Evolutionary conservation across 2,797 vertebrate species (phyloP).

Genomic region (Hyperoplus immaculatus): DNA sequence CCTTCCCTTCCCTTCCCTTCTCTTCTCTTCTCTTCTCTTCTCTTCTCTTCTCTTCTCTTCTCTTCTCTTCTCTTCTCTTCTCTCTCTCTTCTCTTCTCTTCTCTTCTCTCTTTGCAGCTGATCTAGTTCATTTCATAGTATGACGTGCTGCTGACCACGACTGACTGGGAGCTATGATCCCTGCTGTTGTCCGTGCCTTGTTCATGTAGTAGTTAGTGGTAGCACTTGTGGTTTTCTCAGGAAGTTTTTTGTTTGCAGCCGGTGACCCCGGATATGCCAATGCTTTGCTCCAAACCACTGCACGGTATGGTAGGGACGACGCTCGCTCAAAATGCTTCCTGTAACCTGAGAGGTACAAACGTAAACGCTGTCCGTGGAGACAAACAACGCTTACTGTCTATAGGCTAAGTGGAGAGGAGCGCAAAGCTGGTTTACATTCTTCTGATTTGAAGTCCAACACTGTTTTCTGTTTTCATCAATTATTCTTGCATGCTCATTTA

Average conservation of each 20-base stretch:
- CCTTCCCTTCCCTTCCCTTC: no score
- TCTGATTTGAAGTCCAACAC: slow-evolving; percentile 3
- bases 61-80: slow-evolving; percentile 5
- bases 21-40: no score
- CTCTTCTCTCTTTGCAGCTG: neutral
- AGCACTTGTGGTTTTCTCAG: slow-evolving; percentile 67
- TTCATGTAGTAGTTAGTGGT: slow-evolving; percentile 61
- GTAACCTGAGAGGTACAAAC: slow-evolving; percentile 73
- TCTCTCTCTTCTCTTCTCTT: neutral
- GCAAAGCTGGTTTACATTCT: neutral
- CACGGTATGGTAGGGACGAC: slow-evolving; percentile 49
- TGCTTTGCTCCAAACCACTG: slow-evolving; percentile 65
- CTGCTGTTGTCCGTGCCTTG: slow-evolving; percentile 37
- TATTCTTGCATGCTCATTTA: neutral
- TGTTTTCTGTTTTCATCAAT: neutral
- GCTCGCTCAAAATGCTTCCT: slow-evolving; percentile 66
- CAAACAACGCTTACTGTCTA: slow-evolving; percentile 40
- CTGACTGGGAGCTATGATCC: slow-evolving; percentile 34
- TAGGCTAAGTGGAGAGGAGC: slow-evolving; percentile 16
- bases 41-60: no score
- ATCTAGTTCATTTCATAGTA: slow-evolving; percentile 7
- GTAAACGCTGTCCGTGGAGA: slow-evolving; percentile 59
- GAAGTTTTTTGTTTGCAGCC: slow-evolving; percentile 61
- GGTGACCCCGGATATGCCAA: slow-evolving; percentile 70
- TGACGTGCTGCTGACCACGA: slow-evolving; percentile 38